A percentile compares a stretch with the other conserved stretches of the same genome.
phyloP scores from a whole-genome alignment of 2,888 invertebrate genomes.

The Calameuta idolon region DNA sequence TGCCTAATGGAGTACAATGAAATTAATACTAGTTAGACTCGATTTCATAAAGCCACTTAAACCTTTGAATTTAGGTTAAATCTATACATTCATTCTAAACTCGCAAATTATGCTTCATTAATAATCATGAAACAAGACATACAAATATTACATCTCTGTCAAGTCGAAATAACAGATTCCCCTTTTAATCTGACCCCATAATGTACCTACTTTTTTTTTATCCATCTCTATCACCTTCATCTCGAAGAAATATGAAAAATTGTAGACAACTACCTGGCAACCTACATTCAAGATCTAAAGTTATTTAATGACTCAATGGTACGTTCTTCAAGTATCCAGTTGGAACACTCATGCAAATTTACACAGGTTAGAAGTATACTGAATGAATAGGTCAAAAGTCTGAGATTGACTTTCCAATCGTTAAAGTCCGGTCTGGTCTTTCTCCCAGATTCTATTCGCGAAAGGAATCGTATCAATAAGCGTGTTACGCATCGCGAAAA shows the following conservation, averaged over 20 bases:
- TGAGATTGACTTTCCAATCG: neutral
- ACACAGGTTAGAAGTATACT: neutral
- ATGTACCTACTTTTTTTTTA: neutral
- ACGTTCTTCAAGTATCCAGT: neutral
- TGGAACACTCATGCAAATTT: neutral
- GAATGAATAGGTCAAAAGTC: neutral
- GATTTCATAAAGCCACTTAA: neutral
- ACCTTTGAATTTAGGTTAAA: neutral
- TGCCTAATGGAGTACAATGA: neutral
- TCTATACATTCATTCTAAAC: neutral
- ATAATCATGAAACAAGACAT: neutral
- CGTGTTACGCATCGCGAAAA: neutral
- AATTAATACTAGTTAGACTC: neutral
- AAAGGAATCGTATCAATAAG: neutral
- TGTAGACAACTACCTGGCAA: neutral
- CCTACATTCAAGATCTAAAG: neutral
- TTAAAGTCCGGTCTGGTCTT: neutral
- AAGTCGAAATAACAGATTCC: neutral
- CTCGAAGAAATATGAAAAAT: neutral
- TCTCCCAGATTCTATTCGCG: neutral
- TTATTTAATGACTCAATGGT: neutral
- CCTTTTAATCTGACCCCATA: neutral
- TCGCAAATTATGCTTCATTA: neutral
- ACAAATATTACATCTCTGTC: neutral
- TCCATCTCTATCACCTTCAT: neutral